These are phyloP conservation scores for Nanorana parkeri DNA, from an alignment of 2,113 vertebrate genomes.

Conservation along the genomic window DNA sequence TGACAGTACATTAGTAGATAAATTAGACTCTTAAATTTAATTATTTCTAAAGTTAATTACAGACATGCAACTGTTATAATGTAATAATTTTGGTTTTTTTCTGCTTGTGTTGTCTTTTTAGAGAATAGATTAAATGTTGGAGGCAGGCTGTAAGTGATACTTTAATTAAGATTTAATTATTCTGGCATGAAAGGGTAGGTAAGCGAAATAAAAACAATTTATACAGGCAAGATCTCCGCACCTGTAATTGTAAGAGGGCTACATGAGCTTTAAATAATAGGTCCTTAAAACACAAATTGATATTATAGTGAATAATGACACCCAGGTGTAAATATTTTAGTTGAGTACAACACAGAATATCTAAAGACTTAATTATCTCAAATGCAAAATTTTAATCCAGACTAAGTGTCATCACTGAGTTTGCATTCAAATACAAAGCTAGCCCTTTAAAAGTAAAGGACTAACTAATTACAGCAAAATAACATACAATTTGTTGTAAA, in stretches of 20 bases:
- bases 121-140: conserved; percentile 48
- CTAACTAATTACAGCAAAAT: background rate
- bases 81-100: conserved; percentile 12
- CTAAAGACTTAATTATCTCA: conserved; percentile 74
- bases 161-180: conserved; percentile 72
- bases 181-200: conserved; percentile 67
- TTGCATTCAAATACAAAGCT: conserved; percentile 66
- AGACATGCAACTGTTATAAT: background rate
- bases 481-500: background rate
- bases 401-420: conserved; percentile 65
- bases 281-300: conserved; percentile 78
- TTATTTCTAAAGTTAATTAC: conserved; percentile 8
- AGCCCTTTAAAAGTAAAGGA: conserved; percentile 47
- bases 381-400: conserved; percentile 71
- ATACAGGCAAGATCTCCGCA: conserved; percentile 65
- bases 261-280: conserved; percentile 74
- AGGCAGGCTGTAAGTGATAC: conserved; percentile 59
- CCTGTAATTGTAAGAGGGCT: conserved; percentile 68
- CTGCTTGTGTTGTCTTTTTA: conserved; percentile 15
- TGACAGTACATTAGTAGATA: background rate
- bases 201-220: conserved; percentile 74
- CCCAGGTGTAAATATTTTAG: conserved; percentile 76
- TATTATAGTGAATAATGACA: conserved; percentile 75
- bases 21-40: background rate
- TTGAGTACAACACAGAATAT: conserved; percentile 61